Base-by-base conservation (phyloP, 2,888 invertebrate genomes). In the Pterobdella sp. region DNA sequence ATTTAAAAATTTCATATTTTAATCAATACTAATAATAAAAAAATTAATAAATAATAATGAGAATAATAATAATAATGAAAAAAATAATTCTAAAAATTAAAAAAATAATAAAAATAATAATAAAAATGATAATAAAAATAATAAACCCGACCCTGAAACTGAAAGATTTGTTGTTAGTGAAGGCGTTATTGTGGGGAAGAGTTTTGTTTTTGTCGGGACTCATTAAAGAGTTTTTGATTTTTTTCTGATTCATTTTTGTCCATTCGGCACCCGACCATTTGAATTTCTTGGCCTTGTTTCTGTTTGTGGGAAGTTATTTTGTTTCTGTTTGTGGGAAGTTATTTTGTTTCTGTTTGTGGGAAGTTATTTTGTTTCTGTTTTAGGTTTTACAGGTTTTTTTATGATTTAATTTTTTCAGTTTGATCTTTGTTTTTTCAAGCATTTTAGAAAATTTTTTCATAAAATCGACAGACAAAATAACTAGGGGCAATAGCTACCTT, bases 151-250 rank as follows among this genome's bases (percentile, higher is more conserved):
- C 65, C 32, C 32, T 65, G 65, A 65, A 65, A n/a, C 65, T 65
- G 31, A 65, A 31, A 65, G 65, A 65, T 65, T n/a, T 65, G 31
- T 32, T 35, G 32, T 4, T 65, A n/a, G 35, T 7, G n/a, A 65
- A 65, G 10, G 31, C 26, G 31, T 26, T 63, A 7, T 14, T 14
- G 63, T 26, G 26, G 10, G 49, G 49, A 14, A 42, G 10, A 42
- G 49, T 42, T 14, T 7, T 42, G 49, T 7, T 42, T 42, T 42
- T 42, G 49, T 42, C 22, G 49, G 49, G 10, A n/a, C n/a, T n/a
- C n/a, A n/a, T n/a, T n/a, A n/a, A n/a, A n/a, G n/a, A n/a, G n/a
- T n/a, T n/a, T n/a, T n/a, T n/a, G n/a, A n/a, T n/a, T n/a, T n/a
- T 7, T 42, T 18, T 14, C 10, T 42, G 42, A 42, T 42, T 18